Base-by-base conservation (phyloP, 2,113 vertebrate species). In the Plectropomus leopardus region DNA sequence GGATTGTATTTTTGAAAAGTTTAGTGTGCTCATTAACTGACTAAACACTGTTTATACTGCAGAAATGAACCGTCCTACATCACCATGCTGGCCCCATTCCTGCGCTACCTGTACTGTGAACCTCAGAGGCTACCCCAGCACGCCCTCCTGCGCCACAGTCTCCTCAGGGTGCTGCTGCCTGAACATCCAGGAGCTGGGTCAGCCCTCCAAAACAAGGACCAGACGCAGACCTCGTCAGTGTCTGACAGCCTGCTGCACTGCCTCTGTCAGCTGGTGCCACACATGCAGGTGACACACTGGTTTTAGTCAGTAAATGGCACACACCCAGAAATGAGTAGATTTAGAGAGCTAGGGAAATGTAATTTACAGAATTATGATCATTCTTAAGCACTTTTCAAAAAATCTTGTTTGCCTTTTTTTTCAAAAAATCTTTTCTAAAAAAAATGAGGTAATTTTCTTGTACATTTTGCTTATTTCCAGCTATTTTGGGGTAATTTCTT, bases 81-180 rank as follows among this genome's bases (percentile, higher is more conserved):
- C 70, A 86, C 83, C 89, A 94, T 97, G 94, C 92, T 99, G 94
- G 90, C 86, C 10, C 96, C 98, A 0, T 99, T 99, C 92, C 92
- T 99, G 3, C 95, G 94, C 53, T 99, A 96, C 88, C 89, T 99
- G 3, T 99, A 98, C 89, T 98, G 98, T 4, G 96, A 98, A 66
- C 96, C 97, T 1, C 96, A 91, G 76, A 96, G 96, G 48, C 85
- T 93, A 44, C 61, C 95, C 11, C 96, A 97, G 77, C 93, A 97
- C 28, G 95, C 96, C 23, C 88, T 96, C 34, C 94, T 99, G n/a
- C 90, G 97, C 53, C 94, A 96, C 63, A 80, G 93, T 42, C 95
- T 99, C 8, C 95, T 97, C n/a, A 94, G 94, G 89, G 86, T 96
- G 55, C 89, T 99, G 59, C 90, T 98, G 78, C 94, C 95, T 90